Percentiles rank a stretch among this genome's conserved stretches.
Conservation (phyloP, 2,113 vertebrate genomes). For the Perca fluviatilis region DNA sequence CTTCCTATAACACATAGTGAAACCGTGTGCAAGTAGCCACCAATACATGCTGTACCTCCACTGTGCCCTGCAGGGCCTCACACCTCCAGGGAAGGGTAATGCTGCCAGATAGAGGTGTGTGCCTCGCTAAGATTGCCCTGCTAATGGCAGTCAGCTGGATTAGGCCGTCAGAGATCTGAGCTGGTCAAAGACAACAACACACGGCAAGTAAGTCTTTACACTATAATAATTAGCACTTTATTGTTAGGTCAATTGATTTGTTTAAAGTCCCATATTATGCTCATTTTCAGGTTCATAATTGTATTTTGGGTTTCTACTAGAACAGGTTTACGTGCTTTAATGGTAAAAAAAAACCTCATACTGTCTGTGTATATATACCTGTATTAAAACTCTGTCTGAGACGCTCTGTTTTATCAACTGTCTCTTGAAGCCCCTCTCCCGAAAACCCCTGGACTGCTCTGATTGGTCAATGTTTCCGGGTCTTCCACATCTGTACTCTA, state of each 20-base stretch:
- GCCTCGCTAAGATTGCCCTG: conserved; percentile 53
- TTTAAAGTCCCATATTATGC: no score
- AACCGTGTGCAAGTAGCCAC: background rate
- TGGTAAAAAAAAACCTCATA: no score
- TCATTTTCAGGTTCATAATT: no score
- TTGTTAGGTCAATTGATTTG: background rate
- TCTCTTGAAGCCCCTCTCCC: no score
- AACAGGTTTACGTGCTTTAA: no score
- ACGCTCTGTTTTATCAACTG: no score
- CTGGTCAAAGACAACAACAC: conserved; percentile 62
- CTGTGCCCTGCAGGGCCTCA: conserved; percentile 71
- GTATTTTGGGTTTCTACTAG: no score
- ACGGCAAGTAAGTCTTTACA: background rate
- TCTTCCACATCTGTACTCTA: no score
- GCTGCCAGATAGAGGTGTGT: conserved; percentile 58
- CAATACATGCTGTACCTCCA: conserved; percentile 70
- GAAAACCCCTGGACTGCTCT: no score
- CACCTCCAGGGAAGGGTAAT: conserved; percentile 78
- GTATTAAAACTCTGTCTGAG: no score
- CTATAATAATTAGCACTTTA: background rate
- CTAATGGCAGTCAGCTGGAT: conserved; percentile 75
- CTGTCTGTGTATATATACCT: no score
- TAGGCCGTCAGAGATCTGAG: conserved; percentile 70
- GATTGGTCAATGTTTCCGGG: no score
- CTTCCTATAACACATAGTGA: background rate